A percentile compares a stretch with the other conserved stretches of the same genome.
Evolutionary conservation across 2,888 invertebrate genomes (phyloP).

Genomic region (Conops quadrifasciatus): DNA sequence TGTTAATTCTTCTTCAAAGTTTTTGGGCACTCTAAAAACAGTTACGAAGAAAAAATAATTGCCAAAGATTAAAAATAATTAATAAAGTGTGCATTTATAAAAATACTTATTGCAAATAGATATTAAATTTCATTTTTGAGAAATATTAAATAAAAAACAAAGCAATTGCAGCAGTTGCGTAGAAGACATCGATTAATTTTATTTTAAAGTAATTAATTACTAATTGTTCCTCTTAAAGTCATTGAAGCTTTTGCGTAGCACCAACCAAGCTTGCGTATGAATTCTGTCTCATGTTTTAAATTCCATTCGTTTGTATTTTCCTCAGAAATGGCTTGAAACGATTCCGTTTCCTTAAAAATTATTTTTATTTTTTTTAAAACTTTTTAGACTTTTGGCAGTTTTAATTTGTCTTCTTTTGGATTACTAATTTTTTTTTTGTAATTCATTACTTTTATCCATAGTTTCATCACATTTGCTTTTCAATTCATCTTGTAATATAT

Average conservation of each 20-base stretch:
- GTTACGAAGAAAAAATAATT: background rate
- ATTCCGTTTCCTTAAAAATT: constrained; percentile 56
- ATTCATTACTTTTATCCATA: constrained; percentile 15
- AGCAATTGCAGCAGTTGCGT: constrained; percentile 53
- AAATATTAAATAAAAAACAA: constrained; percentile 35
- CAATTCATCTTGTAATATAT: no score
- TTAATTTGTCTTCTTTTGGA: constrained; percentile 40
- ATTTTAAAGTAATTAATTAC: constrained; percentile 5
- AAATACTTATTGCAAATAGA: constrained; percentile 9
- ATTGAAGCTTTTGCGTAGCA: background rate
- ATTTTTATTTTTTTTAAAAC: constrained; percentile 62
- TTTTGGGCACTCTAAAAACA: background rate
- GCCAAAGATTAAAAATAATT: constrained; percentile 2
- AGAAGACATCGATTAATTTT: constrained; percentile 52
- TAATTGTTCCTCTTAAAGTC: background rate
- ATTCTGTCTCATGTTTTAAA: no score
- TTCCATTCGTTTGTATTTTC: no score
- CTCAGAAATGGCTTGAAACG: constrained; percentile 60
- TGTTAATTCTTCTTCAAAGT: no score
- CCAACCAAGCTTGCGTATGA: no score
- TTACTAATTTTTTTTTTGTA: no score
- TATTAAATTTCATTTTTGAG: constrained; percentile 31
- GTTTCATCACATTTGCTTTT: background rate
- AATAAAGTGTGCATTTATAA: background rate
- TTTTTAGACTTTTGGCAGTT: constrained; percentile 42